Evolutionary conservation across 2,888 invertebrate genomes (phyloP).

Genomic region (Nudaria mundana): DNA sequence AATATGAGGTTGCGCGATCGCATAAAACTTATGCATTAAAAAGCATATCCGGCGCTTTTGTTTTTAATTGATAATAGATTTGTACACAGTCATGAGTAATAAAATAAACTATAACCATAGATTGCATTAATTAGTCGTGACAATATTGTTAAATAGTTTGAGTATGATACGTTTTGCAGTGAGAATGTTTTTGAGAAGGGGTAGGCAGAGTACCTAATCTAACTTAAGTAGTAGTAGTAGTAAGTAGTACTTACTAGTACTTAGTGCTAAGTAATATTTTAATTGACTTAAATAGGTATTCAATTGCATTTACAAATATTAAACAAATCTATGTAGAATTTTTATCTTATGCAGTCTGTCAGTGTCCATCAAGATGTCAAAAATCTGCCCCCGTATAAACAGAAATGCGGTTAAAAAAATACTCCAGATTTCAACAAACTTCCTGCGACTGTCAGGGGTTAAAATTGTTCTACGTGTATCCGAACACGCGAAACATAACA

Average conservation of each 20-base stretch:
- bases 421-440: conserved; percentile 75
- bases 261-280: no score
- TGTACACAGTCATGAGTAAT: no score
- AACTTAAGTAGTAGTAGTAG: no score
- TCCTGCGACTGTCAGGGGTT: conserved; percentile 65
- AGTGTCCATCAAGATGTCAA: conserved; percentile 60
- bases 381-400: conserved; percentile 67
- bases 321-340: not conserved
- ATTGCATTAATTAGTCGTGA: no score
- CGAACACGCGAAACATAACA: conserved; percentile 53
- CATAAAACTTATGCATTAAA: conserved; percentile 37
- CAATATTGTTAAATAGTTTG: no score
- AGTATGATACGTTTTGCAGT: no score
- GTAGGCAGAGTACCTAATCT: no score
- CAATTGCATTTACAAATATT: no score
- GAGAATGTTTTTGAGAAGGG: no score
- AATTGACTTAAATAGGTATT: no score
- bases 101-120: no score
- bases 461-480: conserved; percentile 38
- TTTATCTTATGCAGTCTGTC: conserved; percentile 61
- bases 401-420: conserved; percentile 66
- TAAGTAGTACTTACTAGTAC: no score
- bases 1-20: conserved; percentile 35
- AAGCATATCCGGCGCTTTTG: conserved; percentile 61
- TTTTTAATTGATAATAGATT: conserved; percentile 60